A percentile compares a stretch with the other conserved stretches of the same genome.
Conservation (phyloP, 92 coral and sea anemone genomes). For the Virgularia gustaviana region DNA sequence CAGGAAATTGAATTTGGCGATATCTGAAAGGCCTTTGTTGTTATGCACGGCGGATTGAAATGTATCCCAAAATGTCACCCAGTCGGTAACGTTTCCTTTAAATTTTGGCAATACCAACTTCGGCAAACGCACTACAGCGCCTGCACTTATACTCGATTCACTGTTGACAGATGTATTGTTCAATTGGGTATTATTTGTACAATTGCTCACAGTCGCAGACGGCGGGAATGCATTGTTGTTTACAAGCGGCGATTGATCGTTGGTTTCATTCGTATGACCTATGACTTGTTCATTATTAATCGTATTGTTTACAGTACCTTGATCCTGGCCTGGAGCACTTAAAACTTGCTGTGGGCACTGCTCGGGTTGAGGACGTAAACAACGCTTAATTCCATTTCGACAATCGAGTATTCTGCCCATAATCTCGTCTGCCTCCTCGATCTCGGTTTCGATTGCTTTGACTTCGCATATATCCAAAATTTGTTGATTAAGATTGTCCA, state of each 20-base stretch:
- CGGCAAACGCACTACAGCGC: not conserved
- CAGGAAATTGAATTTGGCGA: constrained; percentile 37
- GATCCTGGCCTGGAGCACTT: not conserved
- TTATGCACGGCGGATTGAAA: constrained; percentile 17
- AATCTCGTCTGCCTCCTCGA: not conserved
- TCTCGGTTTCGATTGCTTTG: not conserved
- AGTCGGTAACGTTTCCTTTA: constrained; percentile 8
- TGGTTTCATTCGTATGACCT: too few relatives aligned
- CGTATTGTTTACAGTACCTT: too few relatives aligned
- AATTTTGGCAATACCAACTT: constrained; percentile 18
- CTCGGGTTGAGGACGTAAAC: not conserved
- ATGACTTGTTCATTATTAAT: too few relatives aligned
- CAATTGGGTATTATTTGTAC: too few relatives aligned
- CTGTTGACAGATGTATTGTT: too few relatives aligned
- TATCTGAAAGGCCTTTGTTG: constrained; percentile 17
- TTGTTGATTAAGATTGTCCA: not conserved
- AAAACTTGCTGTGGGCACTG: not conserved
- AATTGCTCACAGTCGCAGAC: too few relatives aligned
- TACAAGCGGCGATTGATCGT: too few relatives aligned
- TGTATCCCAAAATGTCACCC: constrained; percentile 3
- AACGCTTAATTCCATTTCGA: not conserved
- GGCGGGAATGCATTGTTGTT: too few relatives aligned
- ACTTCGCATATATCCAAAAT: not conserved
- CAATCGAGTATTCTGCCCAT: not conserved
- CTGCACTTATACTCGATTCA: not conserved